Evolutionary conservation across 2,888 invertebrate species (phyloP).

Genomic region (Vannuccia rotundouncinata): DNA sequence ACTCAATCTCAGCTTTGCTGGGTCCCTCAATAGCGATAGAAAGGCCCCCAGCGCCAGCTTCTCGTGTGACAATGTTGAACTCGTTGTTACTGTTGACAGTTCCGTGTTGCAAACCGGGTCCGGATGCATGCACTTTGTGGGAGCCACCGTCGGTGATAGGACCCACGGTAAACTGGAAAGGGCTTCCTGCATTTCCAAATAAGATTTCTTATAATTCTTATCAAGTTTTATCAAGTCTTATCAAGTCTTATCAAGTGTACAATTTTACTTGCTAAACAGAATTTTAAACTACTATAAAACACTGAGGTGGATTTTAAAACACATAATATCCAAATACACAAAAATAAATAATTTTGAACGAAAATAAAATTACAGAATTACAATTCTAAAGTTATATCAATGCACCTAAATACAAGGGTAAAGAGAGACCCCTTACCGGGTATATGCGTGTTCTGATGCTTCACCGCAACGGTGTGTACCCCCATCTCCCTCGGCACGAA

Average conservation of each 20-base stretch:
- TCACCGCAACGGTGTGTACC: slow-evolving; percentile 91
- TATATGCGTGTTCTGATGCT: slow-evolving; percentile 93
- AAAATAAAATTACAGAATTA: background rate
- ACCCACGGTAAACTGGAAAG: slow-evolving; percentile 98
- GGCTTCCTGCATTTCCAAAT: slow-evolving; percentile 67
- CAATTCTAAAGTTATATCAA: no score
- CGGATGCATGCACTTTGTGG: slow-evolving; percentile 91
- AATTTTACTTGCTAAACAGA: no score
- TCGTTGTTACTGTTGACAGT: slow-evolving; percentile 73
- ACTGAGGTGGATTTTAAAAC: no score
- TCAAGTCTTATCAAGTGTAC: no score
- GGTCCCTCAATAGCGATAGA: slow-evolving; percentile 96
- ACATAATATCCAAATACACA: background rate
- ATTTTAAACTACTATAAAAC: no score
- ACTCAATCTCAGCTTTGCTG: slow-evolving; percentile 93
- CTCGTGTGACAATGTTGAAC: slow-evolving; percentile 90
- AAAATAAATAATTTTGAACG: background rate
- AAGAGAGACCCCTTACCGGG: slow-evolving; percentile 72
- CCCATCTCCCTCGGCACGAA: slow-evolving; percentile 74
- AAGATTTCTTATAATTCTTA: background rate
- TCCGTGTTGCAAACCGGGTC: slow-evolving; percentile 84
- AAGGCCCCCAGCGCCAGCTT: slow-evolving; percentile 90
- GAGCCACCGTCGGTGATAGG: slow-evolving; percentile 87
- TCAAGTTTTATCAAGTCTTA: background rate
- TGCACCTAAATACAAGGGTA: no score